phyloP scores from a whole-genome alignment of 2,797 vertebrate species.

The Gymnodraco acuticeps region DNA sequence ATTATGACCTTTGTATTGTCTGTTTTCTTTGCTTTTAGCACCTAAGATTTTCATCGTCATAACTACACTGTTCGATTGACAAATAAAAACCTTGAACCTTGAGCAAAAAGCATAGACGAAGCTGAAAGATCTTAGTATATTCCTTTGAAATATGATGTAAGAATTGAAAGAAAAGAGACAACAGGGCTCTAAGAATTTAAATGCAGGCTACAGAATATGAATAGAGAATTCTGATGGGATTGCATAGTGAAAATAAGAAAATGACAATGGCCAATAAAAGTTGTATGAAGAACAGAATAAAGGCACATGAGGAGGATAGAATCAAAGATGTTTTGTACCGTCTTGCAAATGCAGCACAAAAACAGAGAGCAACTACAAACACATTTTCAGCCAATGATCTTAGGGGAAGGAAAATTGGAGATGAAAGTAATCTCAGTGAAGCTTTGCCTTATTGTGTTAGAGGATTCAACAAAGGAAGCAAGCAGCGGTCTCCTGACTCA shows the following conservation, averaged over 20 bases:
- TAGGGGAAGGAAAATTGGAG: conserved; percentile 42
- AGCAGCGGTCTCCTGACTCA: conserved; percentile 27
- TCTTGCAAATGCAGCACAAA: conserved; percentile 34
- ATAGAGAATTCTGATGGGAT: not conserved
- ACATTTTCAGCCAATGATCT: conserved; percentile 28
- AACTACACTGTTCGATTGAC: too few species aligned
- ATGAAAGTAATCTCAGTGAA: conserved; percentile 48
- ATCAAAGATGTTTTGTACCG: conserved; percentile 25
- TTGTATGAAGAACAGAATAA: conserved; percentile 10
- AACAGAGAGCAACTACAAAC: conserved; percentile 37
- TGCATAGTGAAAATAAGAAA: conserved; percentile 6
- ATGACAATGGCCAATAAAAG: not conserved
- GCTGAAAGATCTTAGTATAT: not conserved
- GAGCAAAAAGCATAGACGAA: not conserved
- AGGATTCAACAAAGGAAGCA: conserved; percentile 46
- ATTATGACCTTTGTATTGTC: conserved; percentile 33
- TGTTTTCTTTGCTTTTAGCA: too few species aligned
- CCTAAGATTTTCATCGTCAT: too few species aligned
- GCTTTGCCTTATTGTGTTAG: too few species aligned
- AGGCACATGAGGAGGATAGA: not conserved
- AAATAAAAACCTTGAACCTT: too few species aligned
- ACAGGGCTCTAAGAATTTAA: not conserved
- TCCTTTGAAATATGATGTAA: conserved; percentile 21
- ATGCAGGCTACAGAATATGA: conserved; percentile 2
- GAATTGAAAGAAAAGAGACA: conserved; percentile 8